A percentile compares a stretch with the other conserved stretches of the same genome.
Evolutionary conservation across 2,113 vertebrate species (phyloP).

Genomic region (Callorhinus ursinus): DNA sequence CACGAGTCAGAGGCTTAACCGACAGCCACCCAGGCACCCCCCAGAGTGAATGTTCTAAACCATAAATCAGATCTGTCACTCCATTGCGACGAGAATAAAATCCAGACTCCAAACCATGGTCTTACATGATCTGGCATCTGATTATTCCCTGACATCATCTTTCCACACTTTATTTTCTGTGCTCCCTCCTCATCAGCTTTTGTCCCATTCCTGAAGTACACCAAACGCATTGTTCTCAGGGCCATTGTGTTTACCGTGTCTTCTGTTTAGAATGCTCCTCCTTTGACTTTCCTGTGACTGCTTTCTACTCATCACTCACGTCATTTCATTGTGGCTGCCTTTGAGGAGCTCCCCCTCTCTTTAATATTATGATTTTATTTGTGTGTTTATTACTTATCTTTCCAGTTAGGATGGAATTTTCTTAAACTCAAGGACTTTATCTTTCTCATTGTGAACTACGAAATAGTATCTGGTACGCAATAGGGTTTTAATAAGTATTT

Average conservation of each 20-base stretch:
- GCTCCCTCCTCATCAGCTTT: neutral
- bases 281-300: neutral
- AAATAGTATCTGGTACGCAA: neutral
- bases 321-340: neutral
- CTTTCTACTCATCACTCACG: neutral
- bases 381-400: neutral
- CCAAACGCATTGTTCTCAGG: neutral
- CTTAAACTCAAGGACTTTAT: slow-evolving; percentile 13
- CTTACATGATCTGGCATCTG: neutral
- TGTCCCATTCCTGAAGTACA: neutral
- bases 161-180: neutral
- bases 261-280: neutral
- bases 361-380: neutral
- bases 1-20: neutral
- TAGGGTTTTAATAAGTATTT: neutral
- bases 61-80: neutral
- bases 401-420: slow-evolving; percentile 12
- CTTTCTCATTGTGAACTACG: slow-evolving; percentile 1
- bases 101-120: neutral
- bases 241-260: neutral
- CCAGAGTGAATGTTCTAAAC: slow-evolving; percentile 2
- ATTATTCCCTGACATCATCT: neutral
- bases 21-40: neutral
- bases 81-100: neutral
- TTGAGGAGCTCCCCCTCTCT: neutral